Evolutionary conservation across 2,113 vertebrate genomes (phyloP).

Genomic region (Brienomyrus longianalis): DNA sequence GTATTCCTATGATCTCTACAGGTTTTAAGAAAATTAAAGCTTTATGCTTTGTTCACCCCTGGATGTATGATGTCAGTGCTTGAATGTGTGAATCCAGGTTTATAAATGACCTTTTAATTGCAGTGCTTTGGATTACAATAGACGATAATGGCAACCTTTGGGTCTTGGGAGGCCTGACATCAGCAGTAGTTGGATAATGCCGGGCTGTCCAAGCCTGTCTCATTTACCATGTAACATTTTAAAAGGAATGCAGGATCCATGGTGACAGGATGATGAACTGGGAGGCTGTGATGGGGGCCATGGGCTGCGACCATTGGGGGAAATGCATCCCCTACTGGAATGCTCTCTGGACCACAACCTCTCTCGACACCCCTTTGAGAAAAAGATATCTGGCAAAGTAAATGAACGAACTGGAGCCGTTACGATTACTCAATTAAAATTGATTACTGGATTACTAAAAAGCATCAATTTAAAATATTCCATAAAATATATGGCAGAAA

Average conservation of each 20-base stretch:
- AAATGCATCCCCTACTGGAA: neutral
- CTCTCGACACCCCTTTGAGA: neutral
- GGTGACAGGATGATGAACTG: neutral
- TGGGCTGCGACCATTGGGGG: neutral
- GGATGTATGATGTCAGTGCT: neutral
- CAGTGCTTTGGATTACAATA: neutral
- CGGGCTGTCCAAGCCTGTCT: neutral
- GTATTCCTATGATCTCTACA: neutral
- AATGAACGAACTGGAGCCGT: neutral
- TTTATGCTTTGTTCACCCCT: neutral
- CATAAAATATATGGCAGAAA: too few relatives aligned
- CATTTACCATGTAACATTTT: neutral
- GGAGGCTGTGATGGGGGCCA: neutral
- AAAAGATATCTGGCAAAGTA: neutral
- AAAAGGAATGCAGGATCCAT: neutral
- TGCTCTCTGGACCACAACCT: neutral
- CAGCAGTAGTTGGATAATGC: neutral
- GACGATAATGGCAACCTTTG: neutral
- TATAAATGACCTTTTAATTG: neutral
- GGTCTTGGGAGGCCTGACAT: neutral
- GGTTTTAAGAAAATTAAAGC: neutral
- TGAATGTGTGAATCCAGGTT: neutral
- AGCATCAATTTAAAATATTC: too few relatives aligned
- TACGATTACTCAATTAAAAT: too few relatives aligned
- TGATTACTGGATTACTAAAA: too few relatives aligned